Percentiles rank a stretch among this genome's conserved stretches.
Conservation (phyloP, 2,113 vertebrate genomes). For the Symphodus melops region DNA sequence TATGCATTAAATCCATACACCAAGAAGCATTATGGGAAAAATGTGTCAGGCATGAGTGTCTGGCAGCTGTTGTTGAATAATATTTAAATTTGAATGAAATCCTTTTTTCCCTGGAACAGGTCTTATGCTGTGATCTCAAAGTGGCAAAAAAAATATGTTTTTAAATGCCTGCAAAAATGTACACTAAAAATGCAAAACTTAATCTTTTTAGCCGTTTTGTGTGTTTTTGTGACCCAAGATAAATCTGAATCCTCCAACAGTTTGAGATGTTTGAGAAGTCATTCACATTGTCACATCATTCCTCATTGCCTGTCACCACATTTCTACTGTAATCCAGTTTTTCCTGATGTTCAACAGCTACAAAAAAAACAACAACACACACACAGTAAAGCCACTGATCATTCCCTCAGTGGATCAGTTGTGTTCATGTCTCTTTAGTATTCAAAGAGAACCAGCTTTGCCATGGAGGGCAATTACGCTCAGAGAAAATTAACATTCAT, state of each 20-base stretch:
- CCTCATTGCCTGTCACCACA: slow-evolving; percentile 5
- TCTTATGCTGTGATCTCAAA: too few species aligned
- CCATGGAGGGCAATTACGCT: slow-evolving; percentile 55
- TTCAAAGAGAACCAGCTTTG: slow-evolving; percentile 51
- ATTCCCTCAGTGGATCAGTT: background rate
- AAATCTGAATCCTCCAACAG: too few species aligned
- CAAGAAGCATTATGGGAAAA: slow-evolving; percentile 3
- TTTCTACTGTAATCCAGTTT: slow-evolving; percentile 8
- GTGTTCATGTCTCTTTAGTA: slow-evolving; percentile 47
- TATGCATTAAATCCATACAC: background rate
- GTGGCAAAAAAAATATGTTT: too few species aligned
- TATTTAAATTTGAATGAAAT: too few species aligned
- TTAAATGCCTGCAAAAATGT: background rate
- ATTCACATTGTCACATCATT: slow-evolving; percentile 15
- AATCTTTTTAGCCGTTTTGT: too few species aligned
- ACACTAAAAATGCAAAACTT: background rate
- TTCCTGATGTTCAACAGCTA: background rate
- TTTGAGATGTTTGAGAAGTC: too few species aligned
- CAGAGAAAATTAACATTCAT: slow-evolving; percentile 73
- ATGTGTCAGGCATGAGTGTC: background rate
- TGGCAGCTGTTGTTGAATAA: too few species aligned
- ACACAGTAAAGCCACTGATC: slow-evolving; percentile 8
- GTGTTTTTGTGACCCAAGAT: too few species aligned
- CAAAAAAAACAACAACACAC: slow-evolving; percentile 21
- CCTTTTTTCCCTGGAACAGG: too few species aligned